Conservation (phyloP, 2,113 vertebrate genomes). For the Notarius lentiginosus region DNA sequence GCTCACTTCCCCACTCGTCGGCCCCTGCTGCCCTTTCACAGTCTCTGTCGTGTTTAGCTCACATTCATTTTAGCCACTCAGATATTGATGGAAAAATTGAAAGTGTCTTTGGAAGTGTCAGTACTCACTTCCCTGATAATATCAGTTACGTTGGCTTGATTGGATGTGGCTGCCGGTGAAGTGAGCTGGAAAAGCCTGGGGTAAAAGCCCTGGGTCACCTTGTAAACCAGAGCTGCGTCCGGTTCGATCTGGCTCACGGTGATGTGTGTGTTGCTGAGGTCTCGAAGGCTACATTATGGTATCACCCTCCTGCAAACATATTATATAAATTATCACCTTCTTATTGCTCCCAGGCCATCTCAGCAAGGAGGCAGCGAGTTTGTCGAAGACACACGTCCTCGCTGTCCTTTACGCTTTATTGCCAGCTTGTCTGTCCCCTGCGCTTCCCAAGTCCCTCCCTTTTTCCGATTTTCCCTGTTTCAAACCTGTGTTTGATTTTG, state of each 20-base stretch:
- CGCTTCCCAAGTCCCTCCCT: conserved; percentile 60
- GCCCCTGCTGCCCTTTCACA: conserved; percentile 25
- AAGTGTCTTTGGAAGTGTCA: conserved; percentile 32
- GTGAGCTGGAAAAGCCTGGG: conserved; percentile 70
- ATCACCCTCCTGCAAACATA: conserved; percentile 21
- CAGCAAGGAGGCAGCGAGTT: conserved; percentile 3
- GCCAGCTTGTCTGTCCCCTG: conserved; percentile 52
- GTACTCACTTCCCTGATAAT: conserved; percentile 48
- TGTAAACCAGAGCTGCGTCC: conserved; percentile 60
- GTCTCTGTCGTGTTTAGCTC: conserved; percentile 39
- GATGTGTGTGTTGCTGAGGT: not conserved
- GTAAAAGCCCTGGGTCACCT: conserved; percentile 73
- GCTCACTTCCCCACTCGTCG: conserved; percentile 61
- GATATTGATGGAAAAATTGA: conserved; percentile 67
- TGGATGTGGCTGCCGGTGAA: conserved; percentile 63
- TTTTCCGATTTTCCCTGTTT: conserved; percentile 61
- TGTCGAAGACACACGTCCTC: conserved; percentile 44
- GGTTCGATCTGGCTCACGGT: conserved; percentile 54
- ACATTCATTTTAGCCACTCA: conserved; percentile 48
- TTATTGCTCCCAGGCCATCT: conserved; percentile 22
- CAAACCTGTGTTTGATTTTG: conserved; percentile 71
- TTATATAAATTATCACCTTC: conserved; percentile 35
- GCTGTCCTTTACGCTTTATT: conserved; percentile 50
- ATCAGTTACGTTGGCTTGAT: conserved; percentile 55
- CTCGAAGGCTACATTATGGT: conserved; percentile 14